Base-by-base conservation (phyloP, 37 sponge, comb jelly and placozoan species). In the Beroe forskalii region DNA sequence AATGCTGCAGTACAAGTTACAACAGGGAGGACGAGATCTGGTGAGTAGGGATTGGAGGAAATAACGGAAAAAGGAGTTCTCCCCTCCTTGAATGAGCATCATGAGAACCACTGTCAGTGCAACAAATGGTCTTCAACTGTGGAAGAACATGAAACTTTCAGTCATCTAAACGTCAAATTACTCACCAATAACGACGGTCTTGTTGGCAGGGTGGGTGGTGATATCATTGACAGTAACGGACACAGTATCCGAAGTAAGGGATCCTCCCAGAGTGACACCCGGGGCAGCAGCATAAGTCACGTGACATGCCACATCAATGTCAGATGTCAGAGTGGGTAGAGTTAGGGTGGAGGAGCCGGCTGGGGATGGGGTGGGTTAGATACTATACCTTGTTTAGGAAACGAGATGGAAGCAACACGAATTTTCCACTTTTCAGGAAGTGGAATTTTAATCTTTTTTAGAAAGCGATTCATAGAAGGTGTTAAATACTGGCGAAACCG, bases 131-230 rank as follows among this genome's bases (percentile, higher is more conserved):
- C n/a, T n/a, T n/a, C n/a, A n/a, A n/a, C n/a, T n/a, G n/a, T n/a
- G n/a, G n/a, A n/a, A n/a, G n/a, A n/a, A n/a, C n/a, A n/a, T n/a
- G n/a, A n/a, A n/a, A n/a, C n/a, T n/a, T n/a, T n/a, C n/a, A n/a
- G n/a, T n/a, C n/a, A n/a, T n/a, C n/a, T n/a, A n/a, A n/a, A n/a
- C n/a, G n/a, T n/a, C n/a, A n/a, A n/a, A n/a, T n/a, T n/a, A n/a
- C 86, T 43, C 20, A 80, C 86, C 86, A 30, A 44, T 80, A 22
- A 80, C 86, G 3, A 80, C 86, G 22, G 86, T 80, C 31, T 37
- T 80, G 42, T 80, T 43, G 20, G 22, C 27, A 1, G 86, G 86
- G 42, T 80, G 86, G 40, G 35, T 20, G 86, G 86, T 38, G 48
- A 80, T 80, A 25, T 80, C 86, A 38, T 80, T 80, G 40, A 80